Conservation (phyloP, 1,140 invertebrate genomes). For the Drosophila azteca region DNA sequence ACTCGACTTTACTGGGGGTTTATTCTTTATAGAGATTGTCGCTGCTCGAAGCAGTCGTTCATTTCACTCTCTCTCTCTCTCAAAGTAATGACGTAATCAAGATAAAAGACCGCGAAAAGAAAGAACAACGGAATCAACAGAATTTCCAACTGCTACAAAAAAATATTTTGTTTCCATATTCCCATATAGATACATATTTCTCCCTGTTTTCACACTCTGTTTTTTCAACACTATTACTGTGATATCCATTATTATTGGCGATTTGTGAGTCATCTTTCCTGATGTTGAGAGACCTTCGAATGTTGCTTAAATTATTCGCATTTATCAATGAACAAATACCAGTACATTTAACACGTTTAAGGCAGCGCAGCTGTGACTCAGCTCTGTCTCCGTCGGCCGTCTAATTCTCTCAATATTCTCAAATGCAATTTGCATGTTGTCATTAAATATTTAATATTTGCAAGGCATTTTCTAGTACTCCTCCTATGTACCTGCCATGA, state of each 20-base stretch:
- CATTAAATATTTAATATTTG: conserved; percentile 25
- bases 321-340: conserved; percentile 35
- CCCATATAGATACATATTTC: neutral
- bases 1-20: conserved; percentile 6
- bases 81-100: conserved; percentile 66
- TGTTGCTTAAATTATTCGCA: conserved; percentile 19
- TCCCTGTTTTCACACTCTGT: conserved; percentile 3
- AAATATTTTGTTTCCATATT: conserved; percentile 7
- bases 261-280: conserved; percentile 37
- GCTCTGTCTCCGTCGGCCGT: neutral
- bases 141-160: neutral
- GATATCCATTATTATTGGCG: conserved; percentile 1
- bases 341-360: conserved; percentile 9
- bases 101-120: conserved; percentile 19
- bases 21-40: conserved; percentile 52
- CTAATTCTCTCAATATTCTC: neutral
- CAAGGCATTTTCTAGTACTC: neutral
- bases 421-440: conserved; percentile 44
- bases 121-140: conserved; percentile 17
- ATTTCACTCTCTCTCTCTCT: no score
- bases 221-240: neutral
- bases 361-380: conserved; percentile 27
- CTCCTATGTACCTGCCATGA: conserved; percentile 30
- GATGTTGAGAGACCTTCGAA: conserved; percentile 30
- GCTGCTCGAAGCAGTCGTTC: conserved; percentile 28